Evolutionary conservation across 1,140 invertebrate species (phyloP), one percentile per base, ranked within the genome.

Genomic region (Musca domestica): DNA sequence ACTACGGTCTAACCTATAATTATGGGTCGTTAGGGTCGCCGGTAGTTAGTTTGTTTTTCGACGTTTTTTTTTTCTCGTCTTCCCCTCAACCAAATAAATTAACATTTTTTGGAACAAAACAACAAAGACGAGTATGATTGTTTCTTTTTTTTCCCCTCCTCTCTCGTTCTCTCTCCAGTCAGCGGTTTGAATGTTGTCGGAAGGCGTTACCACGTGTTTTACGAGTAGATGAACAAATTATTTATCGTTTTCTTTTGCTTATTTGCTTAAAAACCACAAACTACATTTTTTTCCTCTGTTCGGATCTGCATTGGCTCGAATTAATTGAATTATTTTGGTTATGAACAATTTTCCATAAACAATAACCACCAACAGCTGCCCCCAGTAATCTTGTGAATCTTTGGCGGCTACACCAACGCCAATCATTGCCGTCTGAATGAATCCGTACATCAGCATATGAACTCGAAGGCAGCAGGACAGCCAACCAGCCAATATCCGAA

Each of bases 21-120:
- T 61, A 61, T 61, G 17, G 56, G 56, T 61, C 56, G 56, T 61
- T 61, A 61, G 56, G 56, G 56, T 61, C 56, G 56, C 56, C 56
- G 27, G 56, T 34, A 41, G 56, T 30, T 58, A 17, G 54, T 41
- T 61, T 19, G 56, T 61, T 58, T 61, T 34, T 61, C 34, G 34
- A 7, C n/a, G n/a, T n/a, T n/a, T 19, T 23, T 58, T 58, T n/a
- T n/a, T 61, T 20, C 27, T 41, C 15, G 15, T 30, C 12, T 14
- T 19, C 1, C 20, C 20, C 34, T 61, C 27, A 34, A 61, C 15
- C 56, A 34, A 61, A 61, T 34, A 61, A 61, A 61, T 61, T 34
- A 34, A 34, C 30, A 61, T 61, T 61, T 19, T 17, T 41, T 56
- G 52, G 12, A 41, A 41, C 34, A 41, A 41, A 41, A 41, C 5